phyloP scores from a whole-genome alignment of 2,888 invertebrate species.

The Hypolimnas misippus region DNA sequence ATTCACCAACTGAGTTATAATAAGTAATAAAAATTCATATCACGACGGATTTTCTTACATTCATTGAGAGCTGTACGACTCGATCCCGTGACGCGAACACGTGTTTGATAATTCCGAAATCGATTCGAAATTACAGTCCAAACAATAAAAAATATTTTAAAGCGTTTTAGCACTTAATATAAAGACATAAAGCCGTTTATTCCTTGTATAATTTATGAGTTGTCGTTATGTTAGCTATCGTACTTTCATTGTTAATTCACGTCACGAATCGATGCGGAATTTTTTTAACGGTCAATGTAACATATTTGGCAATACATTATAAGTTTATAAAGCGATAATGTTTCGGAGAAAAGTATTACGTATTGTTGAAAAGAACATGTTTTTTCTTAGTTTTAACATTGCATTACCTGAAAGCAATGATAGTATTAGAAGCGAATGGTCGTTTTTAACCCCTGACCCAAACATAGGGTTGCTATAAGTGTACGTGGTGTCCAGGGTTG shows the following conservation, averaged over 20 bases:
- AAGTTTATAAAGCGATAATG: slow-evolving; percentile 7
- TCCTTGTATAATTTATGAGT: not conserved
- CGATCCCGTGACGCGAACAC: slow-evolving; percentile 26
- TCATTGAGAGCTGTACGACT: slow-evolving; percentile 24
- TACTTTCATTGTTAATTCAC: slow-evolving; percentile 34
- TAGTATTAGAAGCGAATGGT: too few species aligned
- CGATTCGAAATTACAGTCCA: not conserved
- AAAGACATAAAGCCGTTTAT: not conserved
- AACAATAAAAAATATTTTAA: slow-evolving; percentile 8
- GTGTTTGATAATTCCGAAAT: slow-evolving; percentile 17
- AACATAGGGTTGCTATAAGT: too few species aligned
- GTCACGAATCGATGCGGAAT: slow-evolving; percentile 39
- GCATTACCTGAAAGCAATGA: too few species aligned
- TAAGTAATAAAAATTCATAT: slow-evolving; percentile 24
- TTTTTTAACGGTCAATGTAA: slow-evolving; percentile 38
- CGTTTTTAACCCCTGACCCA: too few species aligned
- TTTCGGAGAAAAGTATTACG: slow-evolving; percentile 7
- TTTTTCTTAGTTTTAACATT: too few species aligned
- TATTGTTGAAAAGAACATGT: not conserved
- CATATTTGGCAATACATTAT: slow-evolving; percentile 38
- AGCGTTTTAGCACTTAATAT: not conserved
- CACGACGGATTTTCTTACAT: slow-evolving; percentile 11
- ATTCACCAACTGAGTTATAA: not conserved
- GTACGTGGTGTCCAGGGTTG: too few species aligned
- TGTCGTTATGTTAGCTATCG: not conserved